Evolutionary conservation across 2,888 invertebrate species (phyloP).

Genomic region (Ectobius pallidus): DNA sequence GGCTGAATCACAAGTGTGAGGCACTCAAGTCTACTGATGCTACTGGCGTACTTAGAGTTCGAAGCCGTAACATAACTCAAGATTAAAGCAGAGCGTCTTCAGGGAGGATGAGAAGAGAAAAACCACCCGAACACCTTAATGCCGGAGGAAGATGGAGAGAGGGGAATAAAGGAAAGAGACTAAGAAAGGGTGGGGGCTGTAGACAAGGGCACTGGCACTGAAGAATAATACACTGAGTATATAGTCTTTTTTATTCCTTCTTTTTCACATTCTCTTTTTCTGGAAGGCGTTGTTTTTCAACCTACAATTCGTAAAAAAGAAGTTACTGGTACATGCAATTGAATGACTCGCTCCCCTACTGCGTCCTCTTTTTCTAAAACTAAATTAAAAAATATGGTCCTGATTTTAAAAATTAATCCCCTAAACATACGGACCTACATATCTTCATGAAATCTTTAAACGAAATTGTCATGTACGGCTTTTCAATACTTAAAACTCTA

Average conservation of each 20-base stretch:
- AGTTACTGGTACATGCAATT: neutral
- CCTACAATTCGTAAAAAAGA: neutral
- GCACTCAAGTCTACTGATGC: neutral
- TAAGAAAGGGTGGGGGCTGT: neutral
- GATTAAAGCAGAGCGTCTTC: neutral
- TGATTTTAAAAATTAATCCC: neutral
- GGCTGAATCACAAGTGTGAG: neutral
- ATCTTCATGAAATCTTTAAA: no score
- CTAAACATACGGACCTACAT: no score
- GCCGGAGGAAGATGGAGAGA: neutral
- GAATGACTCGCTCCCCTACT: neutral
- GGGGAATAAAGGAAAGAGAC: conserved; percentile 2
- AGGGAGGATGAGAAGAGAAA: neutral
- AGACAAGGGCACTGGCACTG: neutral
- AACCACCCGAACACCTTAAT: neutral
- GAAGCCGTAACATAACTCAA: conserved; percentile 9
- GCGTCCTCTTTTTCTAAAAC: neutral
- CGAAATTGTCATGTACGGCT: no score
- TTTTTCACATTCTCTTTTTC: neutral
- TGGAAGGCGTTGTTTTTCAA: neutral
- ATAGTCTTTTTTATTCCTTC: neutral
- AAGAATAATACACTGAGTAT: neutral
- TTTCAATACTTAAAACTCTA: no score
- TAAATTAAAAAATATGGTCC: neutral
- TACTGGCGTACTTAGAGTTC: neutral